Evolutionary conservation across 2,113 vertebrate species (phyloP).

Genomic region (Bubo blakistoni): DNA sequence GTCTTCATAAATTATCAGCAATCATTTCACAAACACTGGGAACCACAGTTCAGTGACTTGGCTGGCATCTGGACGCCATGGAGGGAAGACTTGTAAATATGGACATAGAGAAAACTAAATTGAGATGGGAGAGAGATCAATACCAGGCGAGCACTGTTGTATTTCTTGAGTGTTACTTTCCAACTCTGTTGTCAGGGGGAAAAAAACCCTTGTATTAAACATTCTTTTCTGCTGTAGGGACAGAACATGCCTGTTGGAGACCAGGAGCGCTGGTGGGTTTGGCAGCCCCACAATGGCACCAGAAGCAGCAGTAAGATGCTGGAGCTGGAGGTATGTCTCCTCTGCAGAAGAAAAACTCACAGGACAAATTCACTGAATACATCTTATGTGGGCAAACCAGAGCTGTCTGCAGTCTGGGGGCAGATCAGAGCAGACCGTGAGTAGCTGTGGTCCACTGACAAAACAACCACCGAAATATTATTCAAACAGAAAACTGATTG

Average conservation of each 20-base stretch:
- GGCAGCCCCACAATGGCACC: not conserved
- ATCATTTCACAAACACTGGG: not conserved
- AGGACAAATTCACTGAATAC: not conserved
- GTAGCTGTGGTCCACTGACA: not conserved
- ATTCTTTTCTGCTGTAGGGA: not conserved
- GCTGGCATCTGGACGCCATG: not conserved
- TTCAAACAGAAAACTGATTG: not conserved
- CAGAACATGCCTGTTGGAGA: not conserved
- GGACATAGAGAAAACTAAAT: not conserved
- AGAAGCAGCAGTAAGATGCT: not conserved
- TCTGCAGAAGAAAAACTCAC: not conserved
- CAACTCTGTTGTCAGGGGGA: not conserved
- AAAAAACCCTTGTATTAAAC: not conserved
- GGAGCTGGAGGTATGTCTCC: not conserved
- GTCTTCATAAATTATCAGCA: not conserved
- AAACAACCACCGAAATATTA: not conserved
- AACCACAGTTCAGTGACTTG: not conserved
- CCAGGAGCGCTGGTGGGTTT: not conserved
- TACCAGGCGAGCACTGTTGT: not conserved
- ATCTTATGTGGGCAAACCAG: not conserved
- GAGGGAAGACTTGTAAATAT: not conserved
- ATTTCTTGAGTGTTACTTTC: not conserved
- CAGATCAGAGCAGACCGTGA: not conserved
- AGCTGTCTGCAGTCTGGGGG: not conserved
- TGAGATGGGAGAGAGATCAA: not conserved